Evolutionary conservation across 2,888 invertebrate species (phyloP), one percentile per base, ranked within the genome.

Genomic region (Drosophila fungiperda): DNA sequence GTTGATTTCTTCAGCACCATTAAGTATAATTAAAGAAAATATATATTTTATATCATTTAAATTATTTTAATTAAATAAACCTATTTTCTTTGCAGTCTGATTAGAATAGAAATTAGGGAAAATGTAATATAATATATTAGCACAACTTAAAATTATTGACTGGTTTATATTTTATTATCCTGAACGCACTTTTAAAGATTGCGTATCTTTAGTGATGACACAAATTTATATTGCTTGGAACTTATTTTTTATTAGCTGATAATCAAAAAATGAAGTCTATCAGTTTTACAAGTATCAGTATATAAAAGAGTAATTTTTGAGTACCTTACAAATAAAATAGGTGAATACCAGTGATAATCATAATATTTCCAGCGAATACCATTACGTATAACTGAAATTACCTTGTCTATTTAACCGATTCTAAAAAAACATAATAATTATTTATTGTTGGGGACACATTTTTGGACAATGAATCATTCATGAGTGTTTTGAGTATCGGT

Each of bases 391-490:
- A 20, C 50, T 12, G 8, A 17, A 33, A 32, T 12, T 35, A 12
- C 53, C 2, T 20, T 23, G 7, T 3, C 12, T 23, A 33, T 9
- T 20, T 32, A 9, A 15, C 38, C 11, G 32, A 52, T 53, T 59
- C 35, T 52, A 29, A 8, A 35, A 60, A 29, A 52, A 7, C 8
- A 15, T 52, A 52, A 55, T 29, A 63, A 54, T 45, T 29, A 36
- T 20, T 23, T 45, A 53, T 58, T 26, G 4, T 48, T 3, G 12
- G 9, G 17, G 26, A 42, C 17, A 60, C 59, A 63, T 49, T n/a
- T 65, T 68, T 49, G 7, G n/a, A 2, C 20, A 55, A 58, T 79
- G 73, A 80, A 67, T 79, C 70, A 76, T 11, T 5, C 32, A 55
- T 33, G 7, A 36, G 52, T 45, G 12, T 59, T 61, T 12, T 17